Percentiles rank a stretch among this genome's conserved stretches.
phyloP scores from a whole-genome alignment of 2,888 invertebrate genomes.

The Apamea monoglypha region DNA sequence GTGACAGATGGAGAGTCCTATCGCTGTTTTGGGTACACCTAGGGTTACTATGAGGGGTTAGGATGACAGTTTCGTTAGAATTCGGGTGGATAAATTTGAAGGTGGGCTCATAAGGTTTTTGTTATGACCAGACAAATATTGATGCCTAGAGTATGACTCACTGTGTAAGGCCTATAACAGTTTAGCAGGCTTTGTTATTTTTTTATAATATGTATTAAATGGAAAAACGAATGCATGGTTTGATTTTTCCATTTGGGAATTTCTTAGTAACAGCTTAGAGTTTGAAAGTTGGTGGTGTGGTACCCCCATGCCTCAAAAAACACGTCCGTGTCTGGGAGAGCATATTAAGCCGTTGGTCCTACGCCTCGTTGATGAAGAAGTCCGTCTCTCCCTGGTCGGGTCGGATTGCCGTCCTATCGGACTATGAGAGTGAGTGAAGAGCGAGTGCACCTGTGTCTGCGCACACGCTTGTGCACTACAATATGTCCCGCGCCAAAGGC shows the following conservation, averaged over 20 bases:
- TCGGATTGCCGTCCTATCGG: not conserved
- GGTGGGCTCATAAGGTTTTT: not conserved
- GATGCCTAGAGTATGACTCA: not conserved
- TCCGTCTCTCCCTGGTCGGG: not conserved
- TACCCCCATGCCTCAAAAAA: too few relatives aligned
- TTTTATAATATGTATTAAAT: not conserved
- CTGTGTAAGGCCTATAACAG: not conserved
- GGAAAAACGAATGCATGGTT: not conserved
- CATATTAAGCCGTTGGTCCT: not conserved
- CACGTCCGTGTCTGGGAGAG: not conserved
- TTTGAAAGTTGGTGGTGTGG: not conserved
- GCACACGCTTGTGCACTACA: not conserved
- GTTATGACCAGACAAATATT: not conserved
- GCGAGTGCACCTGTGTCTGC: not conserved
- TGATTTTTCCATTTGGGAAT: not conserved
- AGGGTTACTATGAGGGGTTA: conserved; percentile 14
- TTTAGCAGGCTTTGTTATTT: not conserved
- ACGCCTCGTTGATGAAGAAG: not conserved
- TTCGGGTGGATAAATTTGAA: not conserved
- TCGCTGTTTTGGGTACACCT: conserved; percentile 37
- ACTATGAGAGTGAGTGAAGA: not conserved
- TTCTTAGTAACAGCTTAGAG: not conserved
- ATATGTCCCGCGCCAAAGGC: not conserved
- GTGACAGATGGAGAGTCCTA: conserved; percentile 59
- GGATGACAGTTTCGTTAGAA: conserved; percentile 7